Evolutionary conservation across 35 echinoderm and acorn worm species (phyloP), one percentile per base, ranked within the genome.

Genomic region (Ophioderma brevispina): DNA sequence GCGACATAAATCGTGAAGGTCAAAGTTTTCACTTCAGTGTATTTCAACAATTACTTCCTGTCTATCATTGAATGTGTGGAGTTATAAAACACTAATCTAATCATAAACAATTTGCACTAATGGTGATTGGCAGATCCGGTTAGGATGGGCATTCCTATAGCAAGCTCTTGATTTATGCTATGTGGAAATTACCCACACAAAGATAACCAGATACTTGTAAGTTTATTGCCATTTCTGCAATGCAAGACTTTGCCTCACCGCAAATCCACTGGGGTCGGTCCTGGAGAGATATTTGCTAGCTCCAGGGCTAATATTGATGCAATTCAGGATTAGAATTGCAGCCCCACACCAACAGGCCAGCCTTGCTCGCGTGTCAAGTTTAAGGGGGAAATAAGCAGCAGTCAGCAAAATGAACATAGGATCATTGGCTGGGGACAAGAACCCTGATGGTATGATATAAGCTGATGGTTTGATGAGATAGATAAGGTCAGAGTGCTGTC

Each of bases 251-350:
- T 46, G 41, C 4, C 5, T 46, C 23, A 70, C 59, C 59, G 23
- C 59, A 70, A 70, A 70, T 70, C 59, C 59, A 70, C 28, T 13
- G 59, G 23, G 59, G 59, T 70, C 59, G 2, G 59, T 70, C 59
- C 59, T 70, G 59, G 59, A 25, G 59, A 70, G 59, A 70, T 70
- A 70, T 70, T 70, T 70, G 59, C 59, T 70, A 70, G 59, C 41
- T 46, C 17, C 59, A 70, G 59, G 59, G 6, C 23, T 70, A 25
- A 70, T 70, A 30, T 70, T 70, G 59, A 70, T 70, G 23, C 2
- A 70, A 70, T 70, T 70, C 28, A 18, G n/a, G 59, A 70, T 70
- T 70, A 70, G 59, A 70, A 70, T 70, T 25, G 59, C 59, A 70
- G 59, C 59, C 5, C 59, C 6, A 6, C 23, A 70, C 59, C n/a